Evolutionary conservation across 2,888 invertebrate species (phyloP), one percentile per base, ranked within the genome.

Genomic region (Hydrotaea diabolus): DNA sequence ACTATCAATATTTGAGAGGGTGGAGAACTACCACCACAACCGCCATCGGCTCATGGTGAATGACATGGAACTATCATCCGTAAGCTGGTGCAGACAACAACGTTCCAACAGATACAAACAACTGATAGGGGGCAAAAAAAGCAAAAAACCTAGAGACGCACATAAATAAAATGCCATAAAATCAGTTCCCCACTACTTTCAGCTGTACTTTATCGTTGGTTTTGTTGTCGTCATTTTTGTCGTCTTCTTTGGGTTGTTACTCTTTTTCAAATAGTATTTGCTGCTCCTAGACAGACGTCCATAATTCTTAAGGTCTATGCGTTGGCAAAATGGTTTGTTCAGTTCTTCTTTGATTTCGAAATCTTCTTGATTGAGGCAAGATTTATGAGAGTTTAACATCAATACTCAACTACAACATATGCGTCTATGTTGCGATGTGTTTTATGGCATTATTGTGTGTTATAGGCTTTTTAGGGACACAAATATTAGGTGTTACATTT

Each of bases 121-220:
- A 31, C 31, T 31, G 31, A 31, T 31, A 4, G 31, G 2, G 2
- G 31, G 31, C 2, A 4, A 7, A 7, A 31, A 31, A 31, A 31
- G 26, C 8, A 59, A 23, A 23, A 57, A 1, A 11, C 26, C 19
- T 2, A 59, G 59, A 59, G 23, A 59, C 59, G 59, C 59, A 59
- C 59, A 59, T 59, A 26, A 59, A 59, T 59, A 59, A 23, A 15
- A 13, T 66, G 66, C 21, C 66, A 43, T 66, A 66, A 66, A 66
- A 66, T 66, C 43, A n/a, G 19, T 43, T 43, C 43, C 39, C n/a
- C 19, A 64, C 36, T 64, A 66, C 43, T 66, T 39, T 66, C 15
- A 31, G 7, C 31, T 31, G 13, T 17, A 19, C 17, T 39, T 43
- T 66, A 59, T 59, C 59, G 8, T 26, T 59, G 59, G 13, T 15